Percentiles rank a stretch among this genome's conserved stretches.
phyloP scores from a whole-genome alignment of 2,888 invertebrate genomes.

The Nemoura dubitans region DNA sequence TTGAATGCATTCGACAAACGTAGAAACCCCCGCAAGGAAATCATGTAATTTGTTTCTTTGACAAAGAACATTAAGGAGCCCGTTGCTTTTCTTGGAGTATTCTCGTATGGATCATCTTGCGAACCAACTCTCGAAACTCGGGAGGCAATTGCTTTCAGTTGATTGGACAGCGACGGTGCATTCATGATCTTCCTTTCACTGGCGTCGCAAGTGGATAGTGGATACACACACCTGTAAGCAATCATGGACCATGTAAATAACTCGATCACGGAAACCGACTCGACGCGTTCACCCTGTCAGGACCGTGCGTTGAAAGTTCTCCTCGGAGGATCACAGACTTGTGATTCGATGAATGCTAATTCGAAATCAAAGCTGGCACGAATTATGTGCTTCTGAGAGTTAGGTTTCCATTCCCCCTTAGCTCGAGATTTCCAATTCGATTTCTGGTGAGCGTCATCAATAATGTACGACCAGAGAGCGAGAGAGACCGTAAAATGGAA shows the following conservation, averaged over 20 bases:
- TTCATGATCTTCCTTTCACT: background rate
- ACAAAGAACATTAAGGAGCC: background rate
- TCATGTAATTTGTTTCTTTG: background rate
- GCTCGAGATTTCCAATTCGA: background rate
- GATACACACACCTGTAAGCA: background rate
- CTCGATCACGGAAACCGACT: background rate
- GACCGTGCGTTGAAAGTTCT: no score
- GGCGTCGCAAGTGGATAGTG: background rate
- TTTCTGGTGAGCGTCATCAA: background rate
- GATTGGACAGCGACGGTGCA: background rate
- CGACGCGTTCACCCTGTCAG: no score
- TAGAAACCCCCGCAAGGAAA: background rate
- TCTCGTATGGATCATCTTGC: background rate
- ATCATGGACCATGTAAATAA: background rate
- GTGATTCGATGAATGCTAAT: constrained; percentile 7
- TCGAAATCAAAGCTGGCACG: background rate
- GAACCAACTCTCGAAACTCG: background rate
- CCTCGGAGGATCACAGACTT: background rate
- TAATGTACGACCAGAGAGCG: background rate
- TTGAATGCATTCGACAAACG: background rate
- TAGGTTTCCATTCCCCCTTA: background rate
- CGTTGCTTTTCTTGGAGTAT: background rate
- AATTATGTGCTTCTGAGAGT: background rate
- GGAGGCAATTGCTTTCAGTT: background rate
- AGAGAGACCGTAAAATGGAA: background rate